These are phyloP conservation scores for Aegotheles bennettii DNA, from an alignment of 2,113 vertebrate genomes.

Conservation along the genomic window DNA sequence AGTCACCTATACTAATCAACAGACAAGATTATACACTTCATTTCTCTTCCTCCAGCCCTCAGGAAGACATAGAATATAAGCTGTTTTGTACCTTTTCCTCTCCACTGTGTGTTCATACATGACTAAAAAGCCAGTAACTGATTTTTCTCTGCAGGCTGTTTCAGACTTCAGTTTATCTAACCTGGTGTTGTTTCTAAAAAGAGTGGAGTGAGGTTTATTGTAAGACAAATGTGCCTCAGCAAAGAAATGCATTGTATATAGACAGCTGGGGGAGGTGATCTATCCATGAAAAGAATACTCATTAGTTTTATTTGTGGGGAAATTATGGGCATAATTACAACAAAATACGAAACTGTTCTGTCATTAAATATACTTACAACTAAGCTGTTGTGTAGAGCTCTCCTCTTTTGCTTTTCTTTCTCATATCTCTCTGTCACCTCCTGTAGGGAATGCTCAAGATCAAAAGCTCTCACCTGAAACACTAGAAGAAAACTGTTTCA, in stretches of 20 bases:
- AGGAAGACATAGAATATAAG: not conserved
- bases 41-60: not conserved
- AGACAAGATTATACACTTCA: not conserved
- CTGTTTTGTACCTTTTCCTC: not conserved
- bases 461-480: slow-evolving; percentile 36
- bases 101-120: not conserved
- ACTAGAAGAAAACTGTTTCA: slow-evolving; percentile 39
- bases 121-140: not conserved
- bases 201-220: not conserved
- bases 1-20: not conserved
- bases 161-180: not conserved
- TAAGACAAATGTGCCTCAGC: not conserved
- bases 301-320: not conserved
- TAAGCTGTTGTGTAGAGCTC: slow-evolving; percentile 62
- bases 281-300: not conserved
- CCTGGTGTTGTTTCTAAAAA: not conserved
- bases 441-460: slow-evolving; percentile 55
- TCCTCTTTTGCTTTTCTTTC: slow-evolving; percentile 61
- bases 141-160: not conserved
- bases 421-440: slow-evolving; percentile 42
- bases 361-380: slow-evolving; percentile 48
- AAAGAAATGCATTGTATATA: not conserved
- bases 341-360: not conserved
- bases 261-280: not conserved
- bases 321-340: not conserved